Evolutionary conservation across 2,113 vertebrate species (phyloP).

Genomic region (Alaudala cheleensis): DNA sequence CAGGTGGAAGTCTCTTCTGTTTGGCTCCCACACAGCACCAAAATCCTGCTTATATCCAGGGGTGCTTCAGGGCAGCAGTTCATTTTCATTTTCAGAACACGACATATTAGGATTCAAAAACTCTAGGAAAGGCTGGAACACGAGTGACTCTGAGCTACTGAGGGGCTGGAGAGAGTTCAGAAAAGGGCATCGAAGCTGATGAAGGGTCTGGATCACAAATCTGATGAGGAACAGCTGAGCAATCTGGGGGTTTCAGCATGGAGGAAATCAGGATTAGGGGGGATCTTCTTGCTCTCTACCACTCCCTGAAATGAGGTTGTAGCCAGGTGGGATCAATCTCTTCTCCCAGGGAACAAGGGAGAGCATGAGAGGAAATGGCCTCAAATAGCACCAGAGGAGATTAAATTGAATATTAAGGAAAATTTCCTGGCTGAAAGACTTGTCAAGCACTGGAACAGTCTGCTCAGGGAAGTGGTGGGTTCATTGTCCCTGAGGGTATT

Average conservation of each 20-base stretch:
- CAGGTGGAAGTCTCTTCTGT: background rate
- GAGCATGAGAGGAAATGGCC: background rate
- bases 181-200: background rate
- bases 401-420: background rate
- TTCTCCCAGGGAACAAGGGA: background rate
- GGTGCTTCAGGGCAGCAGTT: background rate
- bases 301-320: background rate
- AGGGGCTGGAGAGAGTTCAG: background rate
- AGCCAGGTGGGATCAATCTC: background rate
- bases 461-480: background rate
- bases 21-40: background rate
- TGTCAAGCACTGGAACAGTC: background rate
- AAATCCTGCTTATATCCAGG: background rate
- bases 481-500: rapidly evolving
- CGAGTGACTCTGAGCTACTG: background rate
- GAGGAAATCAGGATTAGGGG: background rate
- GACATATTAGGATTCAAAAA: background rate
- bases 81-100: background rate
- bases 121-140: background rate
- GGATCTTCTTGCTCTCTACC: background rate
- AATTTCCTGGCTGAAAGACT: background rate
- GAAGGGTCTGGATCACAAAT: too few species aligned
- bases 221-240: background rate
- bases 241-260: background rate
- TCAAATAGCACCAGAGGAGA: background rate